phyloP scores from a whole-genome alignment of 2,888 invertebrate genomes.

The Cheilosia variabilis region DNA sequence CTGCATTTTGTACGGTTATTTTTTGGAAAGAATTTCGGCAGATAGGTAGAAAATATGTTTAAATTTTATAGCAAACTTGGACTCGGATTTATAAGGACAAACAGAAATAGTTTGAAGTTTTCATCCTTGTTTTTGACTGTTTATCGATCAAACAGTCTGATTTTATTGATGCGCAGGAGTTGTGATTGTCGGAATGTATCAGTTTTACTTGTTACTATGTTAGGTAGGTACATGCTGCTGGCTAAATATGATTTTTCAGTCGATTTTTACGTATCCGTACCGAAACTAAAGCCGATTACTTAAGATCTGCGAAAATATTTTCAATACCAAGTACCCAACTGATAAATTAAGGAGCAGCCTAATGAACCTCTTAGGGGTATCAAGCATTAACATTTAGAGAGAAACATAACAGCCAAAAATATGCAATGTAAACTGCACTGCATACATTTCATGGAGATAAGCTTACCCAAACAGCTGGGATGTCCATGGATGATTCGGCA shows the following conservation, averaged over 20 bases:
- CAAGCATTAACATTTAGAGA: no score
- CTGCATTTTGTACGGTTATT: constrained; percentile 79
- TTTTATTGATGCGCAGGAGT: constrained; percentile 51
- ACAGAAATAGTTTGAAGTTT: neutral
- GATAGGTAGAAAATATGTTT: neutral
- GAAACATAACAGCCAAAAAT: no score
- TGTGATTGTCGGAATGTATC: constrained; percentile 47
- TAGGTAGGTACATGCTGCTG: neutral
- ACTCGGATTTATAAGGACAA: constrained; percentile 1
- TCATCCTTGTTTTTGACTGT: constrained; percentile 4
- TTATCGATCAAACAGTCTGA: constrained; percentile 65
- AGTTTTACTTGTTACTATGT: constrained; percentile 31
- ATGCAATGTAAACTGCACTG: no score
- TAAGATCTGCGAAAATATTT: neutral
- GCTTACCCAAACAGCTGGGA: no score
- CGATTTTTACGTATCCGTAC: no score
- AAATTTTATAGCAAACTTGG: neutral
- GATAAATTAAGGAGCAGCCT: no score
- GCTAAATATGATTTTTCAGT: no score
- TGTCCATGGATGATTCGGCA: no score
- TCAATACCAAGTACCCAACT: constrained; percentile 5
- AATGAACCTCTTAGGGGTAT: no score
- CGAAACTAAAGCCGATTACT: no score
- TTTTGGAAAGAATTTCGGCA: constrained; percentile 6
- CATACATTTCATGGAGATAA: no score